Evolutionary conservation across 2,113 vertebrate genomes (phyloP).

Genomic region (Oryzias celebensis): DNA sequence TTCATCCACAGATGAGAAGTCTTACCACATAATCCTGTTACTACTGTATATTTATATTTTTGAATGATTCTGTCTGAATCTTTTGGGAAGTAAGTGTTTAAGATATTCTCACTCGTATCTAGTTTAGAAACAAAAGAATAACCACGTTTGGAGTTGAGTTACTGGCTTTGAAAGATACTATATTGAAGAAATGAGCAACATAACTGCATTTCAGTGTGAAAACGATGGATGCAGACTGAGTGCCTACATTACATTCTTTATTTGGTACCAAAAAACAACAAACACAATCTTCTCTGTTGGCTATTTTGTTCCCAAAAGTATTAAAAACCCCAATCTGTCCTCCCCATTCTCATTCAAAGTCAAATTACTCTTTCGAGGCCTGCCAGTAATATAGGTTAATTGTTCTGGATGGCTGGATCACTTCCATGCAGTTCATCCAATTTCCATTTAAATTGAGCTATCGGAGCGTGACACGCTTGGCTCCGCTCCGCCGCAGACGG

Average conservation of each 20-base stretch:
- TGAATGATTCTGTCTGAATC: too few species aligned
- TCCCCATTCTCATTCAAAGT: constrained; percentile 64
- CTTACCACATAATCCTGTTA: neutral
- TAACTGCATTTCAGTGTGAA: too few species aligned
- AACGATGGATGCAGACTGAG: too few species aligned
- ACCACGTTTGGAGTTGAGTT: neutral
- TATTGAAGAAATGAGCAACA: too few species aligned
- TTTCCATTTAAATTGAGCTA: constrained; percentile 80
- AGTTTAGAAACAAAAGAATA: neutral
- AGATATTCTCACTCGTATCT: neutral
- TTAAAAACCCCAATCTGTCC: constrained; percentile 45
- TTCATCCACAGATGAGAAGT: neutral
- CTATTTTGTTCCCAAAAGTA: constrained; percentile 53
- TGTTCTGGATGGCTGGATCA: constrained; percentile 79
- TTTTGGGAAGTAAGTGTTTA: neutral
- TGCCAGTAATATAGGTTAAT: constrained; percentile 76
- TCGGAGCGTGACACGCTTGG: constrained; percentile 65
- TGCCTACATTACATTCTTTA: constrained; percentile 8
- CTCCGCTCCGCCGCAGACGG: constrained; percentile 45
- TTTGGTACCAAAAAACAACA: constrained; percentile 13
- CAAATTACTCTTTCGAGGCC: constrained; percentile 69
- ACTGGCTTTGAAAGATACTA: neutral
- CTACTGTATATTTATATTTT: neutral
- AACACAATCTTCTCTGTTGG: constrained; percentile 21
- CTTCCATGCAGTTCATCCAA: constrained; percentile 79